Base-by-base conservation (phyloP, 2,797 vertebrate genomes). In the Leptodactylus fallax region DNA sequence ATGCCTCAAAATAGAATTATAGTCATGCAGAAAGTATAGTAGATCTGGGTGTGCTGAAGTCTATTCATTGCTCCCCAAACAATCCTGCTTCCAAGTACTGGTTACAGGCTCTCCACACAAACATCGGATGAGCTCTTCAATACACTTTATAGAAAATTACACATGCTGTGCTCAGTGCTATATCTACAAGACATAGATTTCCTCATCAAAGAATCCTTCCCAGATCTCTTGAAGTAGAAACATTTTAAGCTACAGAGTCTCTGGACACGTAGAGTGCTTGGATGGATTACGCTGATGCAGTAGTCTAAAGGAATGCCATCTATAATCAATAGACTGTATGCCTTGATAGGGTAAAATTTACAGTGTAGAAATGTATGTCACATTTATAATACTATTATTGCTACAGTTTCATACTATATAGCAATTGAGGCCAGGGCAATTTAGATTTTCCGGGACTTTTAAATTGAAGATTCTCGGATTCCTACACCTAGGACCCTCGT, bases 181-280 rank as follows among this genome's bases (percentile, higher is more conserved):
- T 51, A 16, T 53, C 76, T 72, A 74, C 77, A 71, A 56, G 60
- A 53, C 81, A 71, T 63, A 71, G 82, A 85, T 81, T 88, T 63
- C 23, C 53, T 81, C 77, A 65, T 88, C 77, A 88, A 88, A 63
- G 25, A 17, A 47, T 83, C 72, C 58, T 85, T 85, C 58, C 61
- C 56, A 81, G 72, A 36, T 47, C 45, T 72, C 85, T 80, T 72
- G 69, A 82, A 63, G 79, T 61, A 77, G 86, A 77, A 51, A 53
- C 61, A 81, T 56, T 63, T 88, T 65, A 87, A 85, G 84, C 78
- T 81, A 81, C 65, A 27, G 79, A 80, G 84, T 58, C 85, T 87
- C 47, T 74, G 74, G 60, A 87, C 23, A 55, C 25, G 45, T 16
- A 25, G 87, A 19, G 47, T 8, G 16, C 79, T 77, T 7, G 19